Evolutionary conservation across 2,797 vertebrate species (phyloP), one percentile per base, ranked within the genome.

Genomic region (Crocodylus rhombifer): DNA sequence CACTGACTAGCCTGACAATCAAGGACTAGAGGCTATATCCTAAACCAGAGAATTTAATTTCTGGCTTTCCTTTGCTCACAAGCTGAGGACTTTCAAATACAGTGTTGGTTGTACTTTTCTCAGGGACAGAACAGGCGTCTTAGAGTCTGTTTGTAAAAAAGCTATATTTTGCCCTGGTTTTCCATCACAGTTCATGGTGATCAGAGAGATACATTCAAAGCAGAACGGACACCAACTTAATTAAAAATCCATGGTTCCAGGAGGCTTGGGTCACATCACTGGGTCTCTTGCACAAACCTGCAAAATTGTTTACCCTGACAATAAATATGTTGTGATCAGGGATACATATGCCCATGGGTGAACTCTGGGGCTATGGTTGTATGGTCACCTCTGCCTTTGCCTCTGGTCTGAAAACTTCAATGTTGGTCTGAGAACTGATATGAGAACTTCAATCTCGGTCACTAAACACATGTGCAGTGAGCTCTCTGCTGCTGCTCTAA

Each of bases 121-220:
- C 36, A 60, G 65, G 75, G 55, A 79, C 73, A 64, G 81, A 84
- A 84, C 78, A 79, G 30, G 88, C 84, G 67, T 71, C 79, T 60
- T 89, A 65, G 65, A 67, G 80, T 80, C 80, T 73, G 69, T 73
- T 73, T 56, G 9, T 4, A 75, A 84, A 89, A 90, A 80, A 10
- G 55, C 81, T 90, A 60, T 90, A 90, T 80, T 90, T 90, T 83
- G 61, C 67, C 75, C 80, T 87, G 87, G 87, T 91, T 91, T 91
- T 76, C 80, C 67, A 83, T 80, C 51, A 91, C 80, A 85, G 75
- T 78, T 87, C 75, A 36, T 87, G 76, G 65, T 79, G n/a, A 87
- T 91, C 84, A 75, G 84, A 87, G 62, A 73, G 42, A 10, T 79
- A 75, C 67, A 76, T 79, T 55, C 36, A 83, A 55, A 80, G 76